Conservation (phyloP, 2,113 vertebrate genomes). For the Agapornis roseicollis region DNA sequence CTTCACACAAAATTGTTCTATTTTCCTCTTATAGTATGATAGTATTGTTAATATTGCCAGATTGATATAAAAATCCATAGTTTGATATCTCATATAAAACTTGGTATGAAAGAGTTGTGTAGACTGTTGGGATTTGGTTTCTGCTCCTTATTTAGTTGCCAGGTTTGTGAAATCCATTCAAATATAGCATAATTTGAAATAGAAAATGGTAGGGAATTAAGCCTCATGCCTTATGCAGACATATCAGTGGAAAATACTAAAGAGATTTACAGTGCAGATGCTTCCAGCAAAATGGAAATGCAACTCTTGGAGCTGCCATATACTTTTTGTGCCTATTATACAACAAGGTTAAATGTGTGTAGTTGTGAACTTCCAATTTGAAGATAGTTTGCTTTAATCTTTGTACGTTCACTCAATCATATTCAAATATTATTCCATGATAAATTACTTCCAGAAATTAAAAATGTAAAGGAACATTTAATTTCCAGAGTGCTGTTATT, state of each 20-base stretch:
- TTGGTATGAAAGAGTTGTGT: neutral
- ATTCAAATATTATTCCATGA: conserved; percentile 48
- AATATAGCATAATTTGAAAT: neutral
- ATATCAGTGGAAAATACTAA: conserved; percentile 36
- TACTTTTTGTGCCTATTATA: conserved; percentile 36
- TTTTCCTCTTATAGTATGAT: neutral
- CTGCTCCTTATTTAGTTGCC: conserved; percentile 32
- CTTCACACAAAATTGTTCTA: neutral
- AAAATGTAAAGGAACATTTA: conserved; percentile 63
- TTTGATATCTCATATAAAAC: neutral
- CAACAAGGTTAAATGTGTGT: conserved; percentile 36
- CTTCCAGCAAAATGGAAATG: conserved; percentile 58
- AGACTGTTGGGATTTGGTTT: conserved; percentile 17
- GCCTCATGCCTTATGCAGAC: neutral
- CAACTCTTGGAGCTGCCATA: neutral
- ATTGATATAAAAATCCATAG: neutral
- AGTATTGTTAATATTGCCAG: neutral
- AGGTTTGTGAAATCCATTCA: conserved; percentile 11
- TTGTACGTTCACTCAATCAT: conserved; percentile 9
- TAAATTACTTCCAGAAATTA: conserved; percentile 57
- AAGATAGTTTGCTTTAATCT: conserved; percentile 54
- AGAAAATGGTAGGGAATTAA: neutral
- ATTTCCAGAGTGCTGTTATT: conserved; percentile 51
- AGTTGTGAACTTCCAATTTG: conserved; percentile 9
- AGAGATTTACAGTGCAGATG: conserved; percentile 16